Conservation (phyloP, 2,888 invertebrate species). For the Erebia aethiops region DNA sequence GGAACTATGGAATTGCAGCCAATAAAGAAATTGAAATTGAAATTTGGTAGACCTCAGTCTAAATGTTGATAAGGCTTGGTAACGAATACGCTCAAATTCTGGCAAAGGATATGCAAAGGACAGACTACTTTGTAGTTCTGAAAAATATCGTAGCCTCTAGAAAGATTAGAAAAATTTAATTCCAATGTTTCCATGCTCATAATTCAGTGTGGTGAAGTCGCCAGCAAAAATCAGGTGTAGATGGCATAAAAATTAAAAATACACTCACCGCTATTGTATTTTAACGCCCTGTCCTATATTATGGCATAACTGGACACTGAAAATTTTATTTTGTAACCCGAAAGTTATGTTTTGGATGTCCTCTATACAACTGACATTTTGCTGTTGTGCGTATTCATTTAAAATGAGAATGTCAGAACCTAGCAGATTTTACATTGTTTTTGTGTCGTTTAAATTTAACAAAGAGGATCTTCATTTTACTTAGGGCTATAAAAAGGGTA, state of each 20-base stretch:
- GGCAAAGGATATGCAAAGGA: no score
- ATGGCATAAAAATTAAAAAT: constrained; percentile 13
- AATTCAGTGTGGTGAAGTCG: neutral
- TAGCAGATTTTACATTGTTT: constrained; percentile 20
- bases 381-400: constrained; percentile 44
- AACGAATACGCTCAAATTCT: no score
- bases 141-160: neutral
- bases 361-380: constrained; percentile 64
- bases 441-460: neutral
- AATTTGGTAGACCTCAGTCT: no score
- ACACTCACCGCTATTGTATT: constrained; percentile 58
- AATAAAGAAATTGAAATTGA: no score
- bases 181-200: no score
- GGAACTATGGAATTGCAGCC: no score
- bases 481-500: no score
- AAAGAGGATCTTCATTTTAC: neutral
- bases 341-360: constrained; percentile 54
- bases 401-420: constrained; percentile 56
- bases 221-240: neutral
- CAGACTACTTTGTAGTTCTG: neutral
- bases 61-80: no score
- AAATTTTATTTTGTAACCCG: constrained; percentile 82
- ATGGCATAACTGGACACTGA: constrained; percentile 66
- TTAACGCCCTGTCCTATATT: constrained; percentile 52
- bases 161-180: no score